Evolutionary conservation across 2,113 vertebrate species (phyloP).

Genomic region (Caranx ignobilis): DNA sequence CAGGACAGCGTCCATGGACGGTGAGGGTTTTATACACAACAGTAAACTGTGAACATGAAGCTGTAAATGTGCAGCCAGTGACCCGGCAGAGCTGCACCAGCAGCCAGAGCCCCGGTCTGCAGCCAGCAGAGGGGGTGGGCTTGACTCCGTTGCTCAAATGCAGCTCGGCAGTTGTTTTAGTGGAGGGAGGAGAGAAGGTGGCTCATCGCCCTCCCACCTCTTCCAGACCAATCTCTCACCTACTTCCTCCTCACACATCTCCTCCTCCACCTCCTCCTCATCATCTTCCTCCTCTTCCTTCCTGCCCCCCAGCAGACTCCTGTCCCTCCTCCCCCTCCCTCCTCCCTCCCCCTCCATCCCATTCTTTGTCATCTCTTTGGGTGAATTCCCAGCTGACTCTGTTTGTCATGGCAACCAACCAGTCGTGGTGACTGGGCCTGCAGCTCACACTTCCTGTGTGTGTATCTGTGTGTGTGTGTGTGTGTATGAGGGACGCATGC

Average conservation of each 20-base stretch:
- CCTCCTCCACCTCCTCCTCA: slow-evolving; percentile 33
- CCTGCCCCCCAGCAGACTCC: slow-evolving; percentile 33
- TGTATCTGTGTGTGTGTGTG: slow-evolving; percentile 64
- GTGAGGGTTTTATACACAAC: too few species aligned
- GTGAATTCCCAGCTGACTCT: slow-evolving; percentile 87
- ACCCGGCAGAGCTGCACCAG: neutral
- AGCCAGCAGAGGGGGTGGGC: neutral
- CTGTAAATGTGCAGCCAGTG: neutral
- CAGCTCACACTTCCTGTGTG: slow-evolving; percentile 83
- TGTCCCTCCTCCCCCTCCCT: neutral
- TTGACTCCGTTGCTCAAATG: slow-evolving; percentile 6
- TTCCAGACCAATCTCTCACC: slow-evolving; percentile 41
- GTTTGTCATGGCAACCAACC: slow-evolving; percentile 87
- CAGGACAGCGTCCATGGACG: too few species aligned
- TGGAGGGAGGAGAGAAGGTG: neutral
- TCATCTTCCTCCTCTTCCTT: slow-evolving; percentile 52
- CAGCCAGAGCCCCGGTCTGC: neutral
- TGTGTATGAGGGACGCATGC: slow-evolving; percentile 41
- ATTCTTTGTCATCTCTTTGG: slow-evolving; percentile 83
- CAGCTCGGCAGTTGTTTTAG: neutral
- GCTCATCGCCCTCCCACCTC: slow-evolving; percentile 39
- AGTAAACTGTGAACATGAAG: neutral
- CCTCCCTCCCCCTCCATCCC: slow-evolving; percentile 42
- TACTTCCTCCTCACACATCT: slow-evolving; percentile 42
- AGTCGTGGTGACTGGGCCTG: slow-evolving; percentile 82